A percentile compares a stretch with the other conserved stretches of the same genome.
Conservation (phyloP, 2,888 invertebrate genomes). For the Meandrusa payeni region DNA sequence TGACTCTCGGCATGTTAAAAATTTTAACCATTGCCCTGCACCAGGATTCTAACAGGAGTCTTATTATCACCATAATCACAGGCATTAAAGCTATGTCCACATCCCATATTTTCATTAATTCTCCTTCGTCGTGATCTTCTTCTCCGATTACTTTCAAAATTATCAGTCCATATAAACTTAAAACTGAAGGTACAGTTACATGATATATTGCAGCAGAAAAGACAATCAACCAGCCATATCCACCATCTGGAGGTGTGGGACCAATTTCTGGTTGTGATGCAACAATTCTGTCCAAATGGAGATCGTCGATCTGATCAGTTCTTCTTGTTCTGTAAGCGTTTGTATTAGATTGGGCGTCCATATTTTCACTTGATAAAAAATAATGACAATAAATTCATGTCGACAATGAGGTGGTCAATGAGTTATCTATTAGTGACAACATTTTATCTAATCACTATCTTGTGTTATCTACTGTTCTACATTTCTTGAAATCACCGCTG, state of each 20-base stretch:
- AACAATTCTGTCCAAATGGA: conserved; percentile 81
- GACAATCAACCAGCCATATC: conserved; percentile 85
- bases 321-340: conserved; percentile 36
- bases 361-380: conserved; percentile 56
- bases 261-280: conserved; percentile 84
- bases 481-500: conserved; percentile 39
- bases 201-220: conserved; percentile 81
- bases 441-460: conserved; percentile 76
- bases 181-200: conserved; percentile 78
- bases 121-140: conserved; percentile 65
- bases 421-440: conserved; percentile 59
- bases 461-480: conserved; percentile 66
- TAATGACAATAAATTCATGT: conserved; percentile 63
- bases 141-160: conserved; percentile 73
- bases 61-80: conserved; percentile 79
- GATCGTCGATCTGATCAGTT: conserved; percentile 52
- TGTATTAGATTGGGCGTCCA: conserved; percentile 51
- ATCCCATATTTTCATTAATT: conserved; percentile 76
- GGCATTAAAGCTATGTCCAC: conserved; percentile 81
- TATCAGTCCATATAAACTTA: conserved; percentile 78
- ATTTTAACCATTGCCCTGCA: conserved; percentile 76
- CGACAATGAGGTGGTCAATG: conserved; percentile 49
- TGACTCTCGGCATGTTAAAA: conserved; percentile 81
- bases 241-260: conserved; percentile 83
- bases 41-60: conserved; percentile 82